Evolutionary conservation across 2,888 invertebrate genomes (phyloP), one percentile per base, ranked within the genome.

Genomic region (Leptopilina syphax): DNA sequence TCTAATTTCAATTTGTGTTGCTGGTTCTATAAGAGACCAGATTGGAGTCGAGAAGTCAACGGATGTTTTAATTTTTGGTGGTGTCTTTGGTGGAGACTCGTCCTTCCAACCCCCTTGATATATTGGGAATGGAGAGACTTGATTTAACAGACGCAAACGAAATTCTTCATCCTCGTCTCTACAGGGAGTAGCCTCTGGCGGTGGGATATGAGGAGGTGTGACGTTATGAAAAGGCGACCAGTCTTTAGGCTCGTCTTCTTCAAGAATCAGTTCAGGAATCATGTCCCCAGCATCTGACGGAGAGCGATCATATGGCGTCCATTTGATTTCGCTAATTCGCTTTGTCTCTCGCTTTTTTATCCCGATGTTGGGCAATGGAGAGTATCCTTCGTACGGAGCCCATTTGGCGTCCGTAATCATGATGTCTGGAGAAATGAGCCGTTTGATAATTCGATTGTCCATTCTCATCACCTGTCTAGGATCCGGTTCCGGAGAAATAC

Each of bases 71-170:
- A 83, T 24, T 50, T 81, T 85, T 1, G 87, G 87, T 2, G 90
- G 91, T 5, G 88, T 87, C n/a, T 83, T 87, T 47, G 90, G 89
- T 27, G 92, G 91, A 1, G 91, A 88, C 67, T 89, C 89, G 78
- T 92, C 92, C 80, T 86, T 91, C 92, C 92, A 92, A 10, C 88
- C 92, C 18, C 92, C 92, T 78, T 92, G 92, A 63, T 91, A 91
- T 10, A 92, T 79, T 3, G 92, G 92, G 41, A 92, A 91, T 34
- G 92, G 91, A 6, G 90, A 88, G 10, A 91, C 88, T 82, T 89
- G 89, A 70, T 91, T 91, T 41, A 92, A 85, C 13, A 91, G 88
- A 34, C 89, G 86, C 91, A 89, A 88, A 4, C 91, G 90, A 73
- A 87, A 88, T 13, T 89, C 88, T n/a, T 89, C 89, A 13, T 92